Evolutionary conservation across 2,888 invertebrate genomes (phyloP).

Genomic region (Sialis fuliginosa): DNA sequence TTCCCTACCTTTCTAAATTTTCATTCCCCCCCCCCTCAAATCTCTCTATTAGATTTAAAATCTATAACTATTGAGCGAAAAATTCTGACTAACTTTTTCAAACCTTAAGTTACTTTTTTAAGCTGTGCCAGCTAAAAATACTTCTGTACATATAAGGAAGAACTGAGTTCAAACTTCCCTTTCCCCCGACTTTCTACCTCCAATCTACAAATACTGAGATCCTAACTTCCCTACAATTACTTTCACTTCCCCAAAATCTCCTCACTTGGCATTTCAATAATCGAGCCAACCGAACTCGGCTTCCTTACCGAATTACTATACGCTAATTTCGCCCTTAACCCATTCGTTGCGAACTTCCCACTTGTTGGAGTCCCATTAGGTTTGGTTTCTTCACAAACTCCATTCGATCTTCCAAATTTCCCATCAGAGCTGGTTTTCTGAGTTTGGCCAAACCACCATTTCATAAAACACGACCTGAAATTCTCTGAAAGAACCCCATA

Average conservation of each 20-base stretch:
- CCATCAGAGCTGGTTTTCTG: slow-evolving; percentile 8
- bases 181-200: too few species aligned
- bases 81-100: too few species aligned
- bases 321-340: slow-evolving; percentile 6
- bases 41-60: too few species aligned
- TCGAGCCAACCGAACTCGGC: slow-evolving; percentile 15
- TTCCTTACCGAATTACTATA: neutral
- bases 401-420: slow-evolving; percentile 6
- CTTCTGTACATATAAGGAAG: too few species aligned
- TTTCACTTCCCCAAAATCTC: slow-evolving; percentile 10
- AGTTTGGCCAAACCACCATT: slow-evolving; percentile 21
- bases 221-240: neutral
- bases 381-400: neutral
- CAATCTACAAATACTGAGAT: too few species aligned
- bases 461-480: slow-evolving; percentile 27
- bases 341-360: slow-evolving; percentile 10
- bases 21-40: too few species aligned
- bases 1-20: too few species aligned
- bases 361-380: slow-evolving; percentile 13
- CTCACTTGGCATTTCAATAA: slow-evolving; percentile 19
- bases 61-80: too few species aligned
- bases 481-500: slow-evolving; percentile 36
- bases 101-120: too few species aligned
- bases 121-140: too few species aligned
- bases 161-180: too few species aligned